phyloP scores from a whole-genome alignment of 2,797 vertebrate species.

The Acomys russatus region DNA sequence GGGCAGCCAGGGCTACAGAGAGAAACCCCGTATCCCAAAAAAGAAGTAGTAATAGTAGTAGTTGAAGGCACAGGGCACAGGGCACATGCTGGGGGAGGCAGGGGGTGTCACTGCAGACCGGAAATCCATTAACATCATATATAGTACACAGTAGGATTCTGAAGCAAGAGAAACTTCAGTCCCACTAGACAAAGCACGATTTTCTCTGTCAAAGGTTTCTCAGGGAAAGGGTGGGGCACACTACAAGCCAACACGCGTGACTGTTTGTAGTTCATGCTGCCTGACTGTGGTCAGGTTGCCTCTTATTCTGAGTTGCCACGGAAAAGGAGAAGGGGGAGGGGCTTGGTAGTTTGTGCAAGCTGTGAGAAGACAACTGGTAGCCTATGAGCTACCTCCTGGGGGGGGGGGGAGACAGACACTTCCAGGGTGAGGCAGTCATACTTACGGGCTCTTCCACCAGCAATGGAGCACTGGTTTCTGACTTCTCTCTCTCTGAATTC shows the following conservation, averaged over 20 bases:
- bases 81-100: background rate
- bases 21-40: background rate
- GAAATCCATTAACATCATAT: background rate
- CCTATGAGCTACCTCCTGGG: background rate
- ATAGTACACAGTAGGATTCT: background rate
- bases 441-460: background rate
- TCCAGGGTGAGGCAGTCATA: too few relatives aligned
- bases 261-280: background rate
- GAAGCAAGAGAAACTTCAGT: background rate
- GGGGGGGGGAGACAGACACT: background rate
- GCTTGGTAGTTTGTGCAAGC: background rate
- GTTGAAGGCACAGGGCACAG: background rate
- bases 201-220: background rate
- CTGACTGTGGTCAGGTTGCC: background rate
- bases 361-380: background rate
- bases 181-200: background rate
- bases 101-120: background rate
- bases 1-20: background rate
- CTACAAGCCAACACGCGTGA: background rate
- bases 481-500: background rate
- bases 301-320: background rate
- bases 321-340: background rate
- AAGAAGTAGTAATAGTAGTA: background rate
- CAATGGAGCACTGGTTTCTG: background rate
- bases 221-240: background rate